Evolutionary conservation across 2,888 invertebrate species (phyloP).

Genomic region (Coleophora flavipennella): DNA sequence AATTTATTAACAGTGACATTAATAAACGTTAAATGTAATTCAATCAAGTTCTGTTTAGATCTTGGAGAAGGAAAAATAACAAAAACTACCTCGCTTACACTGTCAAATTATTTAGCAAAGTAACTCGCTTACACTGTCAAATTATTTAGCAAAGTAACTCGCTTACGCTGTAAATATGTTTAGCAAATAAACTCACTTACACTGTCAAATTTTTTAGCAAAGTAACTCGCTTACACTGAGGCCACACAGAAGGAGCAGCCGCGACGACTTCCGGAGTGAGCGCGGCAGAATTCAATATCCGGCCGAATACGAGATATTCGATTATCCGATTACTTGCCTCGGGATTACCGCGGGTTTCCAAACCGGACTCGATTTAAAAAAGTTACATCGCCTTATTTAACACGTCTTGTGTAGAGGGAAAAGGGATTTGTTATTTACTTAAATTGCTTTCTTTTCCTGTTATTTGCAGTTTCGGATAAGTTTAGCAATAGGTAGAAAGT

Average conservation of each 20-base stretch:
- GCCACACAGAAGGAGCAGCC: conserved; percentile 31
- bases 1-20: too few species aligned
- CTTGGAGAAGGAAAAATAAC: too few species aligned
- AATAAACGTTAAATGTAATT: too few species aligned
- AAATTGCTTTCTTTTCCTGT: too few species aligned
- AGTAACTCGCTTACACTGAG: not conserved
- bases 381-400: conserved; percentile 14
- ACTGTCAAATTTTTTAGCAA: not conserved
- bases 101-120: too few species aligned
- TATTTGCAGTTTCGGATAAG: too few species aligned
- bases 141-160: not conserved
- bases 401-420: not conserved
- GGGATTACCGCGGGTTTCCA: conserved; percentile 28
- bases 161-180: not conserved
- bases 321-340: conserved; percentile 47
- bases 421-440: too few species aligned
- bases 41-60: too few species aligned
- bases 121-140: too few species aligned
- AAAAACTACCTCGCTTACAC: too few species aligned
- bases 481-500: too few species aligned
- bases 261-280: conserved; percentile 52
- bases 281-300: conserved; percentile 68
- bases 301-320: conserved; percentile 48
- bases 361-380: conserved; percentile 29
- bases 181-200: too few species aligned